phyloP scores from a whole-genome alignment of 2,113 vertebrate species.

The Grus americana region DNA sequence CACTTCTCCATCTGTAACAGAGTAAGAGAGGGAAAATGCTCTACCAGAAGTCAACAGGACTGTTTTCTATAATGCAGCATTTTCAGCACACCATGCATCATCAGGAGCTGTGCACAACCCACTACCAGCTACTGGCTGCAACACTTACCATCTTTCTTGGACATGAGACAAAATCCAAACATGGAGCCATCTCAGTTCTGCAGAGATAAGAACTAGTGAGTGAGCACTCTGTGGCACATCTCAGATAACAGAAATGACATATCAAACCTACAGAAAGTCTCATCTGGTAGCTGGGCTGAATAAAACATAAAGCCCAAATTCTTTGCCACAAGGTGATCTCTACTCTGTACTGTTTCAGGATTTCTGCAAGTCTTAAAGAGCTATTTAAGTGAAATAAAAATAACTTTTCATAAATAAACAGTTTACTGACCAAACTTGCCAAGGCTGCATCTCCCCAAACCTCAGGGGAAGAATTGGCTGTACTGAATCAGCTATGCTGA shows the following conservation, averaged over 20 bases:
- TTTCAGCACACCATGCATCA: neutral
- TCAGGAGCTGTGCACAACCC: neutral
- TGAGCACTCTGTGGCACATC: neutral
- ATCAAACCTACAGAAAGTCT: neutral
- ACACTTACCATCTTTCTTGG: neutral
- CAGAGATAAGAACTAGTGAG: neutral
- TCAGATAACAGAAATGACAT: neutral
- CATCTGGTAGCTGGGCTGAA: neutral
- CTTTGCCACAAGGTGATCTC: neutral
- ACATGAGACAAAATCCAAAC: neutral
- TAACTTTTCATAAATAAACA: constrained; percentile 43
- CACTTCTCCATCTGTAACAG: neutral
- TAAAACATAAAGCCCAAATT: neutral
- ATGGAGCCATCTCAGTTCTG: neutral
- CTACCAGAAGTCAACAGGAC: neutral
- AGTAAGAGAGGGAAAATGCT: neutral
- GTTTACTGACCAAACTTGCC: constrained; percentile 15
- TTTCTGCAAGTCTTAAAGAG: constrained; percentile 55
- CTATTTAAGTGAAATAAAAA: constrained; percentile 25
- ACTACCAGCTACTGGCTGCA: neutral
- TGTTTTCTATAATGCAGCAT: neutral
- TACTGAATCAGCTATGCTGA: neutral
- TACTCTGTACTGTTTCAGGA: neutral
- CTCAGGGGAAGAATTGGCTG: neutral
- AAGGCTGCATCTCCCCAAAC: constrained; percentile 3